Evolutionary conservation across 2,113 vertebrate species (phyloP).

Genomic region (Aspidoscelis tigris): DNA sequence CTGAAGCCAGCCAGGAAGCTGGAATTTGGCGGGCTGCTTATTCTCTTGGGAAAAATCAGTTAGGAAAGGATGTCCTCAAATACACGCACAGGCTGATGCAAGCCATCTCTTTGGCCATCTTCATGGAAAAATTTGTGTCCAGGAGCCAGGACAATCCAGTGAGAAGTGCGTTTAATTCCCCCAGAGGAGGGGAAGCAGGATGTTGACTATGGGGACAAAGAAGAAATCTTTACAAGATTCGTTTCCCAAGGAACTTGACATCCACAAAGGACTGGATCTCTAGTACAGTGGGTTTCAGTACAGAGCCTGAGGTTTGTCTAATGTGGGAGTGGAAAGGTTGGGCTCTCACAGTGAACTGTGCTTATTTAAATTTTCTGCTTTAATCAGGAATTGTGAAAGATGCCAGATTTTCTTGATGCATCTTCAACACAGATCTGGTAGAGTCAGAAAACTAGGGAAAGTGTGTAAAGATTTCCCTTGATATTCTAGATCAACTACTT

Average conservation of each 20-base stretch:
- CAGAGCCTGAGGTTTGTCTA: too few species aligned
- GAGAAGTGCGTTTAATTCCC: slow-evolving; percentile 28
- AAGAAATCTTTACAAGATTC: background rate
- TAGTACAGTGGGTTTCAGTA: background rate
- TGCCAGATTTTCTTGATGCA: background rate
- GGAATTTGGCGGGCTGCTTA: background rate
- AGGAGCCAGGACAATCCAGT: slow-evolving; percentile 59
- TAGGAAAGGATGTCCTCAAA: background rate
- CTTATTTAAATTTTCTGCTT: background rate
- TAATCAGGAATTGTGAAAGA: background rate
- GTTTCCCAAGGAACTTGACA: background rate
- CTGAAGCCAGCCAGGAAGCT: background rate
- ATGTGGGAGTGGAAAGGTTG: background rate
- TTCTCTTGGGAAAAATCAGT: background rate
- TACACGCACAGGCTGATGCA: slow-evolving; percentile 30
- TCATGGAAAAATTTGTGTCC: slow-evolving; percentile 66
- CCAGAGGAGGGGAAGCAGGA: slow-evolving; percentile 16
- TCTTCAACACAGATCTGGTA: background rate
- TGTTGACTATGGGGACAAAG: background rate
- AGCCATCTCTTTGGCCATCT: slow-evolving; percentile 56
- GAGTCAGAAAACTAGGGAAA: background rate
- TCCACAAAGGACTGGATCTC: background rate
- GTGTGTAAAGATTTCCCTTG: background rate
- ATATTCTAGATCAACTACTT: too few species aligned
- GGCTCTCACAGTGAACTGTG: background rate